phyloP scores from a whole-genome alignment of 2,113 vertebrate genomes.

The Sapajus apella region DNA sequence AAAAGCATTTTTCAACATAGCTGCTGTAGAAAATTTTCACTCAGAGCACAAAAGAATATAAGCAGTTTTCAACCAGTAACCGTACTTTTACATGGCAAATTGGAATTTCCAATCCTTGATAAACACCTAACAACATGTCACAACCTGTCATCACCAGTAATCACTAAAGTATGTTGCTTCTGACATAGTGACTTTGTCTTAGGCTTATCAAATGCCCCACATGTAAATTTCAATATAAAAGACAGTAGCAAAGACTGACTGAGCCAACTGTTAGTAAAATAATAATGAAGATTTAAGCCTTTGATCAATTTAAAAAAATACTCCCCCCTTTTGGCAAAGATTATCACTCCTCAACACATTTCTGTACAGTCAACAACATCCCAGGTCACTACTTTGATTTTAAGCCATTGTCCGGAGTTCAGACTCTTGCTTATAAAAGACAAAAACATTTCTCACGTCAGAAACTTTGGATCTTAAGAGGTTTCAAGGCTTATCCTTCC shows the following conservation, averaged over 20 bases:
- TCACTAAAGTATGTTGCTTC: background rate
- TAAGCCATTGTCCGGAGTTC: conserved; percentile 51
- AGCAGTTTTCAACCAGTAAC: background rate
- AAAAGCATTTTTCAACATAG: background rate
- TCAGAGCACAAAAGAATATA: background rate
- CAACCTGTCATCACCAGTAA: background rate
- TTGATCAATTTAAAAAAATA: conserved; percentile 17
- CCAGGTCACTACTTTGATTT: conserved; percentile 45
- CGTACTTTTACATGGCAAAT: background rate
- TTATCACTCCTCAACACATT: conserved; percentile 59
- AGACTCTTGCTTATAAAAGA: conserved; percentile 33
- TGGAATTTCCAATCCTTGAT: background rate
- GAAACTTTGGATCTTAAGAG: background rate
- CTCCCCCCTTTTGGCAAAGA: conserved; percentile 11
- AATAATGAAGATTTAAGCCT: conserved; percentile 16
- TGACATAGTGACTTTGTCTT: background rate
- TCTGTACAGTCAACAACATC: conserved; percentile 14
- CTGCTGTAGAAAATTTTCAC: background rate
- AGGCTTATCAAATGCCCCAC: background rate
- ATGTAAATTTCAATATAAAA: conserved; percentile 23
- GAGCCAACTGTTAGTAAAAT: background rate
- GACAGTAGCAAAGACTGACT: background rate
- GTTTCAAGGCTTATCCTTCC: conserved; percentile 28
- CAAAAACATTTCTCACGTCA: background rate
- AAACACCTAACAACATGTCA: background rate